Conservation (phyloP, 2,888 invertebrate genomes). For the Panorpa germanica region DNA sequence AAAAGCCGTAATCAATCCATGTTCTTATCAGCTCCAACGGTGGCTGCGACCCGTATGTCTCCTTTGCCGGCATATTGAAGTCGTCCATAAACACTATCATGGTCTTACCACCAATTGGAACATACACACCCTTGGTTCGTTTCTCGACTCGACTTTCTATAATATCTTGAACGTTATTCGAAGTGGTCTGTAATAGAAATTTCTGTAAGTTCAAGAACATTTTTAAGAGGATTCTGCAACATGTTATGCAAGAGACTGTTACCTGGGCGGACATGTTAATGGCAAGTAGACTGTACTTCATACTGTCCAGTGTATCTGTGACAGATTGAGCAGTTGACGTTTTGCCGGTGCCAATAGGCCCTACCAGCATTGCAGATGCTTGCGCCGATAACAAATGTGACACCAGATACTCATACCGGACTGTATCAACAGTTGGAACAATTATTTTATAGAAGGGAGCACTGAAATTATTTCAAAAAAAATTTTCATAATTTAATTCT, state of each 20-base stretch:
- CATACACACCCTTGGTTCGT: constrained; percentile 66
- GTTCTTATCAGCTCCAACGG: constrained; percentile 68
- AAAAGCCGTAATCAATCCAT: constrained; percentile 79
- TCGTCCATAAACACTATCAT: constrained; percentile 82
- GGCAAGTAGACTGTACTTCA: constrained; percentile 41
- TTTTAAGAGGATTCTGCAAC: too few species aligned
- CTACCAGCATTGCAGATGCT: constrained; percentile 57
- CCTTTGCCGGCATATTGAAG: constrained; percentile 83
- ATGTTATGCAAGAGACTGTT: constrained; percentile 11
- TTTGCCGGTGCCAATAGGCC: constrained; percentile 77
- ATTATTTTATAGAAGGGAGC: constrained; percentile 65
- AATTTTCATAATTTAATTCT: neutral
- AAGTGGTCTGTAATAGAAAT: constrained; percentile 39
- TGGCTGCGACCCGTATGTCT: constrained; percentile 75
- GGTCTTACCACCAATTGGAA: constrained; percentile 63
- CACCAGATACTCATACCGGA: constrained; percentile 62
- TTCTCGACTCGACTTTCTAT: constrained; percentile 78
- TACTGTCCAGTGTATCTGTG: constrained; percentile 29
- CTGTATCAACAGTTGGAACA: constrained; percentile 75
- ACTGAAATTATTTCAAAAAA: constrained; percentile 23
- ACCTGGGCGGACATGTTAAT: constrained; percentile 77
- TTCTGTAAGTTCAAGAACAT: too few species aligned
- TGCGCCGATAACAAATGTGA: constrained; percentile 40
- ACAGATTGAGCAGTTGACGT: constrained; percentile 60
- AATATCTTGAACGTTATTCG: constrained; percentile 65